Base-by-base conservation (phyloP, 2,888 invertebrate species). In the Eulithis prunata region DNA sequence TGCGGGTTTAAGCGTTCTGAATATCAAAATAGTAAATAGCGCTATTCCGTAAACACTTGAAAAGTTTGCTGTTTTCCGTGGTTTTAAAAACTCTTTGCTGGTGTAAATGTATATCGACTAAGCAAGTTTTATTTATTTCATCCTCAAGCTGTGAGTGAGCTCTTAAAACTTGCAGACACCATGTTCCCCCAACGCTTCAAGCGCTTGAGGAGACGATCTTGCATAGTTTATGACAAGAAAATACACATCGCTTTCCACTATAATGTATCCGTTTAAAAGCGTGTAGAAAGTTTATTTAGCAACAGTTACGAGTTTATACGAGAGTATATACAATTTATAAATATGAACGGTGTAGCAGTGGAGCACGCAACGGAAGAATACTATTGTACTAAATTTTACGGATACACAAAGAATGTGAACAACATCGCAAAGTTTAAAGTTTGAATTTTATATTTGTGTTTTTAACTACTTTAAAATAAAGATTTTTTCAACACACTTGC, bases 101-200 rank as follows among this genome's bases (percentile, higher is more conserved):
- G 51, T 45, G 13, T 45, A 56, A 56, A 59, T 49, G 10, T 46
- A n/a, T 46, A 32, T 32, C 21, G 21, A 28, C 28, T 11, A 51
- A 21, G 28, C 8, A 51, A 49, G 4, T 10, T 45, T 45, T 4
- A 3, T 41, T 28, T 10, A 0, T 28, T 3, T 53, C 36, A 36
- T 13, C 38, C 38, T 38, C 28, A n/a, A 32, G n/a, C 32, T 46
- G 14, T 47, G 12, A 53, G 36, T 13, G 13, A 7, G 62, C 66
- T 81, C 62, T 77, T 79, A 75, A 79, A 83, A 75, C 68, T 76
- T 79, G 73, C 76, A 81, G 60, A 21, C 69, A 61, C 59, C 59
- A 54, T 73, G 70, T 73, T 68, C 70, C 58, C 70, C 72, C 72
- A 49, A 59, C 67, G 69, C 58, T 69, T 58, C 36, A 58, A 71